phyloP scores from a whole-genome alignment of 2,888 invertebrate genomes.

The Erynnis tages region DNA sequence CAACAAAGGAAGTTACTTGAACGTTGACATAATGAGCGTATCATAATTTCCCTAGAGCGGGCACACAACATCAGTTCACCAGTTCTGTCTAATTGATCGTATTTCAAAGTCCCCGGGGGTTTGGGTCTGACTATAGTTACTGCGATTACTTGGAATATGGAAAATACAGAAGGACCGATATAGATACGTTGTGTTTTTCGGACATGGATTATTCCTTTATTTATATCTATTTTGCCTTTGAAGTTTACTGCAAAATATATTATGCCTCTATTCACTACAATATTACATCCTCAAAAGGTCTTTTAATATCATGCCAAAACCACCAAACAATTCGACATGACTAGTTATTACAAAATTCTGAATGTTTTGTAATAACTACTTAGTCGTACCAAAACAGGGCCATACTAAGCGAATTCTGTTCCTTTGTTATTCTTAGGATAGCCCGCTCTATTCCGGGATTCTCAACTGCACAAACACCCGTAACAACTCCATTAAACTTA shows the following conservation, averaged over 20 bases:
- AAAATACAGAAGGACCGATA: neutral
- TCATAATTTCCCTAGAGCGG: constrained; percentile 40
- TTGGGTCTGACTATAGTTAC: constrained; percentile 42
- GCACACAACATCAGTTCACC: constrained; percentile 29
- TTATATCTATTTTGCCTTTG: no score
- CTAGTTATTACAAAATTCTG: no score
- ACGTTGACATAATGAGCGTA: constrained; percentile 21
- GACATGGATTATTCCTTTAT: no score
- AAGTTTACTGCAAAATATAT: no score
- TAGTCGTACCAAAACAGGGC: no score
- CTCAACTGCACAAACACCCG: constrained; percentile 32
- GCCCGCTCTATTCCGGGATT: constrained; percentile 17
- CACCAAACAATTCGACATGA: no score
- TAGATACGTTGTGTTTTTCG: neutral
- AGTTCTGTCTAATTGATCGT: constrained; percentile 55
- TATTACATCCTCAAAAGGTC: no score
- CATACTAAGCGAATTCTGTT: no score
- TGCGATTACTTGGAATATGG: constrained; percentile 25
- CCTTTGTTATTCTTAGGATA: neutral
- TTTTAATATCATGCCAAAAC: no score
- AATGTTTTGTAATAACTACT: no score
- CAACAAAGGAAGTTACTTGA: constrained; percentile 15
- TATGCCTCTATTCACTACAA: no score
- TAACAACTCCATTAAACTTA: constrained; percentile 45
- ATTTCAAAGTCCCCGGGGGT: constrained; percentile 48